Conservation (phyloP, 2,113 vertebrate species). For the Zootoca vivipara region DNA sequence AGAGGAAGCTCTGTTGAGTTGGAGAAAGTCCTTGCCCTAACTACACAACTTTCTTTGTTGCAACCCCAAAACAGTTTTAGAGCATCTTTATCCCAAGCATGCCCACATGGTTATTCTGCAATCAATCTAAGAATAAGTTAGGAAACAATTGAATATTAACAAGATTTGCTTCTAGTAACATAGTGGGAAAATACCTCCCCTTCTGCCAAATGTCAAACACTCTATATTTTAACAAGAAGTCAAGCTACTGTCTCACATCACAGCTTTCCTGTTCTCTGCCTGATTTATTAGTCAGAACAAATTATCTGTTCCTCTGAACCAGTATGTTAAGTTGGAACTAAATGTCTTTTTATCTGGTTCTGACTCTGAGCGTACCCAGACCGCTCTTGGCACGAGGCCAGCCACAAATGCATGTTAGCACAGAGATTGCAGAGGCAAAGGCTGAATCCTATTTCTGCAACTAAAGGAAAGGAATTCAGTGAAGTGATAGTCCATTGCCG, state of each 20-base stretch:
- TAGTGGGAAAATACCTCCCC: slow-evolving; percentile 18
- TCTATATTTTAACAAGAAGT: slow-evolving; percentile 23
- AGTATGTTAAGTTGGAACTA: neutral
- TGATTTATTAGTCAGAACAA: slow-evolving; percentile 47
- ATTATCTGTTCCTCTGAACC: slow-evolving; percentile 46
- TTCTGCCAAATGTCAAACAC: slow-evolving; percentile 26
- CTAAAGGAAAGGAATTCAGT: neutral
- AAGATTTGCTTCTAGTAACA: neutral
- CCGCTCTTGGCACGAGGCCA: slow-evolving; percentile 18
- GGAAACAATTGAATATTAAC: neutral
- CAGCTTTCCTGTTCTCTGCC: neutral
- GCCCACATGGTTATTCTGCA: neutral
- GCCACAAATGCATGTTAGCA: slow-evolving; percentile 22
- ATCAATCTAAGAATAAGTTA: neutral
- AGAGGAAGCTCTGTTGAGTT: too few relatives aligned
- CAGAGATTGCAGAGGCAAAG: neutral
- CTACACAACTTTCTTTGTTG: too few relatives aligned
- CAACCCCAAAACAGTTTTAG: neutral
- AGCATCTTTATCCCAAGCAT: neutral
- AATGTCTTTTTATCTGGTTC: slow-evolving; percentile 9
- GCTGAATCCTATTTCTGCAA: slow-evolving; percentile 27
- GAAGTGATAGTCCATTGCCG: neutral
- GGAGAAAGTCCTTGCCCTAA: too few relatives aligned
- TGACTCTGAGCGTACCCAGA: neutral
- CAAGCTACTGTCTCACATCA: neutral